These are phyloP conservation scores for Ephialtes manifestator DNA, from an alignment of 2,888 invertebrate species.

Conservation along the genomic window DNA sequence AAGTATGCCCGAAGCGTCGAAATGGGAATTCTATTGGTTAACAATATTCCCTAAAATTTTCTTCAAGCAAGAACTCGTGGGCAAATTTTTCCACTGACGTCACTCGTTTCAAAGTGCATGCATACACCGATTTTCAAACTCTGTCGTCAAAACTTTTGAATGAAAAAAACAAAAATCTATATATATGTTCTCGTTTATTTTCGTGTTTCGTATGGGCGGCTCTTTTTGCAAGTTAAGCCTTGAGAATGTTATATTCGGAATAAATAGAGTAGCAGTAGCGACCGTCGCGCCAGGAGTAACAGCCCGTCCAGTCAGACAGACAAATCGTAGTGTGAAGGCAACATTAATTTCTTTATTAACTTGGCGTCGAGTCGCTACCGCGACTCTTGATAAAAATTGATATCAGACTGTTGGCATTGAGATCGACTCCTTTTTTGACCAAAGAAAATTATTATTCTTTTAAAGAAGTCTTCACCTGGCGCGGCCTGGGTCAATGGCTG, in stretches of 20 bases:
- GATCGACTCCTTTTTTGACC: too few species aligned
- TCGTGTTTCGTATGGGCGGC: not conserved
- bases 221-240: not conserved
- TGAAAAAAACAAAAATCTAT: not conserved
- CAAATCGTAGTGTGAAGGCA: too few species aligned
- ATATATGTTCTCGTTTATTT: not conserved
- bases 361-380: too few species aligned
- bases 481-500: too few species aligned
- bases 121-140: not conserved
- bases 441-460: too few species aligned
- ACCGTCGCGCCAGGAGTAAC: too few species aligned
- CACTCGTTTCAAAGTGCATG: not conserved
- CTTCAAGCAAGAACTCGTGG: not conserved
- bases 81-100: not conserved
- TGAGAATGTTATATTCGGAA: slow-evolving; percentile 32
- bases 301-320: too few species aligned
- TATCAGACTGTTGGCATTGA: too few species aligned
- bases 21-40: not conserved
- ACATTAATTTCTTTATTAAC: too few species aligned
- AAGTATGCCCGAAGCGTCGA: slow-evolving; percentile 44
- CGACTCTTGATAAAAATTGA: too few species aligned
- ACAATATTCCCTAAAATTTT: slow-evolving; percentile 34
- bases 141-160: slow-evolving; percentile 6
- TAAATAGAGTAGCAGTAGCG: too few species aligned
- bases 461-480: too few species aligned